Evolutionary conservation across 2,113 vertebrate genomes (phyloP).

Genomic region (Dasyurus viverrinus): DNA sequence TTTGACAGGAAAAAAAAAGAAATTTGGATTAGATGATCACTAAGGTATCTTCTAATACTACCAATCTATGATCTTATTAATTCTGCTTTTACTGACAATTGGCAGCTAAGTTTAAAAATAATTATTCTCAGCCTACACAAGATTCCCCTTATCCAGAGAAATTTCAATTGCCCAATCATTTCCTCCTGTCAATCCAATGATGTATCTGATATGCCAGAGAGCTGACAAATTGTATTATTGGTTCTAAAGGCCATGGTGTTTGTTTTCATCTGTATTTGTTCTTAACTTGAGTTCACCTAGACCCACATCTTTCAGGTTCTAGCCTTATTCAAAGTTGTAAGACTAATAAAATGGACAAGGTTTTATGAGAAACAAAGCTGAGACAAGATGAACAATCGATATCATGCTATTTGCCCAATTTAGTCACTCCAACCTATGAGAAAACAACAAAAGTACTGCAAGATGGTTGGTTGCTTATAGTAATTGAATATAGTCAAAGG

Average conservation of each 20-base stretch:
- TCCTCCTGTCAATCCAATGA: background rate
- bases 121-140: background rate
- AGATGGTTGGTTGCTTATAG: background rate
- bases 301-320: background rate
- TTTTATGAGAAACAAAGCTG: background rate
- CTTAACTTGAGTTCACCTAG: background rate
- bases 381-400: background rate
- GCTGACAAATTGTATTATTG: background rate
- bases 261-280: background rate
- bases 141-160: background rate
- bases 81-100: background rate
- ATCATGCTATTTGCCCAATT: background rate
- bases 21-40: background rate
- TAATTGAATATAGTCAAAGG: background rate
- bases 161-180: rapidly evolving
- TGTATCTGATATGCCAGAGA: background rate
- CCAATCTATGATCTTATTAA: background rate
- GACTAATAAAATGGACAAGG: background rate
- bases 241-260: background rate
- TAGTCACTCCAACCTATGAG: background rate
- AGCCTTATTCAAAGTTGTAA: background rate
- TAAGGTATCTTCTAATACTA: background rate
- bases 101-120: background rate
- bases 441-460: background rate
- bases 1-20: background rate